Evolutionary conservation across 2,797 vertebrate species (phyloP), one percentile per base, ranked within the genome.

Genomic region (Labeo calbasu): DNA sequence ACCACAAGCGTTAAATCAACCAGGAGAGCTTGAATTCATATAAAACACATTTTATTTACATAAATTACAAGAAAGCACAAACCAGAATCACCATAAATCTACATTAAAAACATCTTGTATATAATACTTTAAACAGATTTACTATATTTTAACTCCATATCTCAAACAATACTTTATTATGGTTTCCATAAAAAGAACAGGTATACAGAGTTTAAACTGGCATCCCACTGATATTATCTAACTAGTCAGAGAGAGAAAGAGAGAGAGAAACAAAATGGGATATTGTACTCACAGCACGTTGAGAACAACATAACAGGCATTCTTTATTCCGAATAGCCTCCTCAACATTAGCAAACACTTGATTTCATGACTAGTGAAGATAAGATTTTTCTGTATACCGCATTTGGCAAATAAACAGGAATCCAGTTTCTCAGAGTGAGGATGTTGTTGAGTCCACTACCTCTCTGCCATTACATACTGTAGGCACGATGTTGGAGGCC

Each of bases 391-490:
- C 92, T 92, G 91, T 92, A 93, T 91, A 92, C 90, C 91, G 90
- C 91, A 92, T 93, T 92, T 92, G 93, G 88, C 88, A 89, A 91
- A 88, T 90, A 91, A 92, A 90, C 87, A 79, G 89, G 86, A 87
- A 8, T 75, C 51, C 77, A 12, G 19, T 80, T 71, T 79, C 90
- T 96, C 94, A 97, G 88, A 97, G 92, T 23, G 96, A 97, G 0
- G 96, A 97, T 0, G 96, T 97, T 0, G 96, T 97, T 3, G 96
- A 97, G 87, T 97, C 96, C 79, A 96, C 94, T 84, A 96, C 96
- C 90, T 97, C 96, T 0, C 95, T 95, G 23, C 96, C 96, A 0
- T 97, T 97, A 89, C 96, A 97, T 65, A 97, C 96, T 0, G 95
- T 95, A 78, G 96, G 96, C 87, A 97, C 95, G 0, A 92, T 92